These are phyloP conservation scores for Drosophila seclusa DNA, from an alignment of 2,888 invertebrate species.

Conservation along the genomic window DNA sequence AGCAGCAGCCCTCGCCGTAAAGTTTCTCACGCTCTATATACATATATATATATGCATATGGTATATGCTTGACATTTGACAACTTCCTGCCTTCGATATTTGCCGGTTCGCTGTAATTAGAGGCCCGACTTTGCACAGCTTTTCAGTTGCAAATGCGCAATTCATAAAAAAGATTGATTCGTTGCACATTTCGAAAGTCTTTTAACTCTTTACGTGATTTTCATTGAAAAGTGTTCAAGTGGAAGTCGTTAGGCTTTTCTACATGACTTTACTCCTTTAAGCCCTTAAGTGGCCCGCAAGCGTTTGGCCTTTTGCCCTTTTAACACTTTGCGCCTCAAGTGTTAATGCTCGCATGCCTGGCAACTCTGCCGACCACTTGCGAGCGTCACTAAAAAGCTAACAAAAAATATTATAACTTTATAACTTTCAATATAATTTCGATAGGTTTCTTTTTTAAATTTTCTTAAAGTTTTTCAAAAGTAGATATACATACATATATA, in stretches of 20 bases:
- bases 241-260: constrained; percentile 79
- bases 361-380: constrained; percentile 33
- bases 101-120: constrained; percentile 58
- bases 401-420: not conserved
- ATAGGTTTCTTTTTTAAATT: not conserved
- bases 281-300: constrained; percentile 57
- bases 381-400: not conserved
- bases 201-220: constrained; percentile 46
- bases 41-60: constrained; percentile 20
- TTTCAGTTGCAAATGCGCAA: constrained; percentile 73
- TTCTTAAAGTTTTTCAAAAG: not conserved
- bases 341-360: constrained; percentile 32
- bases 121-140: constrained; percentile 45
- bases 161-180: constrained; percentile 39
- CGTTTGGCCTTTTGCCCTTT: constrained; percentile 50
- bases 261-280: constrained; percentile 47
- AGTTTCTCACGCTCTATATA: constrained; percentile 68
- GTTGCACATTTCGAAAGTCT: constrained; percentile 70
- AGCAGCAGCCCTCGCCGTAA: constrained; percentile 32
- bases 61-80: constrained; percentile 56
- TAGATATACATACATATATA: not conserved
- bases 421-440: not conserved
- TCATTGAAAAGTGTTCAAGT: constrained; percentile 80
- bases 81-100: constrained; percentile 60
- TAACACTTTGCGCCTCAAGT: constrained; percentile 68